Base-by-base conservation (phyloP, 1,140 invertebrate species). In the Oppia nitens region DNA sequence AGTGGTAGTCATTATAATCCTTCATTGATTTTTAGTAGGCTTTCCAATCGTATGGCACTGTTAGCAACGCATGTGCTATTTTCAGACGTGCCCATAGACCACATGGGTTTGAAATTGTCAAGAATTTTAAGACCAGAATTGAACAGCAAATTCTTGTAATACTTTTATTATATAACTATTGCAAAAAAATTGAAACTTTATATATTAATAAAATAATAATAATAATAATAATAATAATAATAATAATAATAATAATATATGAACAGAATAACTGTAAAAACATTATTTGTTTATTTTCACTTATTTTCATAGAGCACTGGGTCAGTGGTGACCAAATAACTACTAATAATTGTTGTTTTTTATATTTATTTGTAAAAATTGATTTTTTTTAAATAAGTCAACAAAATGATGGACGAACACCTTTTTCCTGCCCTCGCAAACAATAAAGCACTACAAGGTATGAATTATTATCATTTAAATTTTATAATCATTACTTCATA, bases 391-490 rank as follows among this genome's bases (percentile, higher is more conserved):
- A n/a, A n/a, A n/a, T n/a, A n/a, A n/a, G n/a, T n/a, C n/a, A n/a
- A n/a, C n/a, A n/a, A 48, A 25, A 57, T 26, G 48, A 59, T 59
- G 57, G 57, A 59, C 27, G 57, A 59, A 12, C 57, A 52, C 28
- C 21, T 53, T 4, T 54, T 59, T 27, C 52, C 49, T 9, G 57
- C 57, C 27, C 27, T 59, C 50, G 57, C 57, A 27, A 29, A 24
- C 9, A 59, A 59, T 57, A 59, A 59, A 55, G 52, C 47, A 2
- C 24, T 59, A 25, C 57, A 59, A 54, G 57, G 57, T 59, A 54
- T 21, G 51, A 12, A 55, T 6, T 53, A n/a, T n/a, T n/a, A n/a
- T n/a, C n/a, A n/a, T n/a, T n/a, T n/a, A n/a, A n/a, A n/a, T n/a
- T n/a, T n/a, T n/a, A n/a, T n/a, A n/a, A n/a, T n/a, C n/a, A n/a